Base-by-base conservation (phyloP, 2,797 vertebrate species). In the Artibeus jamaicensis region DNA sequence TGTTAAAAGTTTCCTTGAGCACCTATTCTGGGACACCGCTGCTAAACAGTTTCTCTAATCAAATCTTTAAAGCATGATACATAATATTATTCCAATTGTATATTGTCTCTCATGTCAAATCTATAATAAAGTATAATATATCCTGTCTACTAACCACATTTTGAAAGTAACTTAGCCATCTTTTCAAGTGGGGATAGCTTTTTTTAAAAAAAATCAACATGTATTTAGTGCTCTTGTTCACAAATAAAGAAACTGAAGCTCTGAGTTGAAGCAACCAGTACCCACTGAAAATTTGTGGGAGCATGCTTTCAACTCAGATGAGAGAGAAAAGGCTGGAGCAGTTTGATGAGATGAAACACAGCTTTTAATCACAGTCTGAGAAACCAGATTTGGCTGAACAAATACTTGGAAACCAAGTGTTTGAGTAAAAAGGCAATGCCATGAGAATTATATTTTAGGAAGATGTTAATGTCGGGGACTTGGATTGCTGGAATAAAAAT, bases 361-460 rank as follows among this genome's bases (percentile, higher is more conserved):
- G 39, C 8, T 88, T 92, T 79, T 71, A 83, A 59, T 53, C 76
- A 32, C 8, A 94, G n/a, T 11, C 29, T 59, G 34, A 89, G 37
- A 86, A 81, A 26, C 15, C 91, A 34, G 87, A 29, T 21, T 93
- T 71, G 29, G 18, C 42, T 70, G 34, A 26, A 71, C 86, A 82
- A 90, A 46, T 44, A 89, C 14, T 79, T 2, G 7, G n/a, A 79
- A 93, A 79, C 29, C 22, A 62, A 16, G 9, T 87, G 77, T 44
- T 44, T 44, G 44, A 44, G 44, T 53, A 86, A 86, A 94, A 89
- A 29, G 12, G 18, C 62, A 86, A 91, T 3, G 19, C 37, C 79
- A n/a, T 73, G 18, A 90, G 9, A 44, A 87, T 86, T 87, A 22
- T 68, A 89, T 83, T 96, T 97, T 71, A 76, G 19, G 18, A 88